Conservation (phyloP, 2,797 vertebrate genomes). For the Agapornis canus region DNA sequence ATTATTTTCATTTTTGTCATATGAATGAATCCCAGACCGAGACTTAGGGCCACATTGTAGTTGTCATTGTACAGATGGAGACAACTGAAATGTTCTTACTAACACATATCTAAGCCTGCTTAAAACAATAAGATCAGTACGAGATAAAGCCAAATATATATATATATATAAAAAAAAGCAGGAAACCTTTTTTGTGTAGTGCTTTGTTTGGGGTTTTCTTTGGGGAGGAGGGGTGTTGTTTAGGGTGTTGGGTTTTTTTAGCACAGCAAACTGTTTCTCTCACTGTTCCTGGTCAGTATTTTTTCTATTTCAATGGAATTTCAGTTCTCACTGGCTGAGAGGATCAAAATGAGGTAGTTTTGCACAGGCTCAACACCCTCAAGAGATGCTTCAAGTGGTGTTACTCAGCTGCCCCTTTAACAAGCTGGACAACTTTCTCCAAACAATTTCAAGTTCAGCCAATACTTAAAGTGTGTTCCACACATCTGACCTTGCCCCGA, state of each 20-base stretch:
- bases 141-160: neutral
- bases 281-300: neutral
- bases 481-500: rapidly evolving
- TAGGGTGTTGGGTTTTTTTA: neutral
- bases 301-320: neutral
- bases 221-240: neutral
- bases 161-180: neutral
- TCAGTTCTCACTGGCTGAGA: neutral
- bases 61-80: neutral
- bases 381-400: neutral
- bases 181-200: neutral
- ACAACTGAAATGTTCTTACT: neutral
- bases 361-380: neutral
- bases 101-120: neutral
- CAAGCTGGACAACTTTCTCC: neutral
- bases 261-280: neutral
- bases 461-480: rapidly evolving
- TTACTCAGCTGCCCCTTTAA: neutral
- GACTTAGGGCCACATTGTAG: neutral
- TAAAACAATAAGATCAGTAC: neutral
- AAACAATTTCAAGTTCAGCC: neutral
- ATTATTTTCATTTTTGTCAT: neutral
- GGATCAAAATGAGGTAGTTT: neutral
- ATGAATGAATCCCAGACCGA: neutral
- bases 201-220: neutral